phyloP scores from a whole-genome alignment of 1,140 invertebrate species.

The Lepidurus packardi region DNA sequence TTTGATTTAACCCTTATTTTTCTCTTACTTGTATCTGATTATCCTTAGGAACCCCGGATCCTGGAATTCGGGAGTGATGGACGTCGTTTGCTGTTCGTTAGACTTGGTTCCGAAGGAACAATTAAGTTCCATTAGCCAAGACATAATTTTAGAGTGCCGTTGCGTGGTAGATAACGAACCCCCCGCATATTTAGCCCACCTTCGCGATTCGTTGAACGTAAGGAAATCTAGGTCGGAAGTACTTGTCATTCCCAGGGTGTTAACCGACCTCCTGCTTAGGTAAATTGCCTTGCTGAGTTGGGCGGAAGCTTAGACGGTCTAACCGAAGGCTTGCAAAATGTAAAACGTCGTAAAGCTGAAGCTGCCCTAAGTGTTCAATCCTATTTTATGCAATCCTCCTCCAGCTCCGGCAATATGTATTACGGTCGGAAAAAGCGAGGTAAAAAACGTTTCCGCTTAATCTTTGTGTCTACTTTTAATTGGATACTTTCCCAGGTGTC shows the following conservation, averaged over 20 bases:
- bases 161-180: constrained; percentile 25
- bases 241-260: constrained; percentile 2
- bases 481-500: neutral
- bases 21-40: neutral
- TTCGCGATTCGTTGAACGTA: constrained; percentile 28
- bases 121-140: constrained; percentile 25
- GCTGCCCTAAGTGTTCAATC: constrained; percentile 18
- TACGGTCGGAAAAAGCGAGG: neutral
- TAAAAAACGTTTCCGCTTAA: neutral
- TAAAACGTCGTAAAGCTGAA: constrained; percentile 16
- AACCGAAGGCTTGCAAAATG: constrained; percentile 11
- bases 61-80: constrained; percentile 22
- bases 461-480: neutral
- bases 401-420: neutral
- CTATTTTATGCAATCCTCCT: neutral
- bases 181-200: neutral
- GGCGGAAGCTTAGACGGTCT: neutral
- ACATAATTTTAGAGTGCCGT: constrained; percentile 26
- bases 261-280: constrained; percentile 7
- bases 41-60: neutral
- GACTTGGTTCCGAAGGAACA: constrained; percentile 3
- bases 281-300: constrained; percentile 24
- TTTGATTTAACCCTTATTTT: neutral
- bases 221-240: neutral
- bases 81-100: constrained; percentile 30